A percentile compares a stretch with the other conserved stretches of the same genome.
Conservation (phyloP, 2,113 vertebrate species). For the Antennarius striatus region DNA sequence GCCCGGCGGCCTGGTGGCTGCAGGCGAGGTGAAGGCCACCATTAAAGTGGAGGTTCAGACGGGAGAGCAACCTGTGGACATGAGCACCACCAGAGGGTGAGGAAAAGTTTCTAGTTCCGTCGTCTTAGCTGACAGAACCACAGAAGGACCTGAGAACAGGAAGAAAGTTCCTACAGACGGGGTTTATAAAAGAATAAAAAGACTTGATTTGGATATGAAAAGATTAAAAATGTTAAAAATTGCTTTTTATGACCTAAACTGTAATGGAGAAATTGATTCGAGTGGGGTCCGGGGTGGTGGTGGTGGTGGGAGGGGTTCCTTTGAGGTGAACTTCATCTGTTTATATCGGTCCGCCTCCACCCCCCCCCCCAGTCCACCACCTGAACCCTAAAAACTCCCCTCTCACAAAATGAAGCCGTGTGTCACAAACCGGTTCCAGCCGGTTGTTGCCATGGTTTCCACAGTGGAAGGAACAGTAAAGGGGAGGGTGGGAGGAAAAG, state of each 20-base stretch:
- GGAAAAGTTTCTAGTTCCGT: constrained; percentile 24
- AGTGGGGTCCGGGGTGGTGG: not conserved
- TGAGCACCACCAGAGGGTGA: constrained; percentile 92
- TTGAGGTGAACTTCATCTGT: constrained; percentile 54
- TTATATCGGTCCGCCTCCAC: constrained; percentile 76
- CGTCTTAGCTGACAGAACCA: not conserved
- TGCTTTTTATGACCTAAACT: constrained; percentile 14
- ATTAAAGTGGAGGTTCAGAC: constrained; percentile 87
- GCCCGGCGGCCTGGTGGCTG: constrained; percentile 67
- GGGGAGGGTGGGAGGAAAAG: constrained; percentile 57
- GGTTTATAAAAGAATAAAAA: no score
- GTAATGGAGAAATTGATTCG: no score
- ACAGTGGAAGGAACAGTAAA: constrained; percentile 77
- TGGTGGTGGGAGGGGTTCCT: not conserved
- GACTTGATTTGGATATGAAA: not conserved
- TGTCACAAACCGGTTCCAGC: constrained; percentile 87
- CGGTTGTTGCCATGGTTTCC: constrained; percentile 89
- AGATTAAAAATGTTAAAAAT: constrained; percentile 13
- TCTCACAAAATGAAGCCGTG: constrained; percentile 88
- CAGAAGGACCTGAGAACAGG: not conserved
- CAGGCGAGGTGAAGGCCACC: constrained; percentile 82
- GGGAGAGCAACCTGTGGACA: constrained; percentile 89
- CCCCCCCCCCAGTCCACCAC: constrained; percentile 77
- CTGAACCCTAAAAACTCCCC: constrained; percentile 82
- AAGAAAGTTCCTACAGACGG: not conserved